These are phyloP conservation scores for Chiropotes sagulatus DNA, from an alignment of 2,797 vertebrate species.

Conservation along the genomic window DNA sequence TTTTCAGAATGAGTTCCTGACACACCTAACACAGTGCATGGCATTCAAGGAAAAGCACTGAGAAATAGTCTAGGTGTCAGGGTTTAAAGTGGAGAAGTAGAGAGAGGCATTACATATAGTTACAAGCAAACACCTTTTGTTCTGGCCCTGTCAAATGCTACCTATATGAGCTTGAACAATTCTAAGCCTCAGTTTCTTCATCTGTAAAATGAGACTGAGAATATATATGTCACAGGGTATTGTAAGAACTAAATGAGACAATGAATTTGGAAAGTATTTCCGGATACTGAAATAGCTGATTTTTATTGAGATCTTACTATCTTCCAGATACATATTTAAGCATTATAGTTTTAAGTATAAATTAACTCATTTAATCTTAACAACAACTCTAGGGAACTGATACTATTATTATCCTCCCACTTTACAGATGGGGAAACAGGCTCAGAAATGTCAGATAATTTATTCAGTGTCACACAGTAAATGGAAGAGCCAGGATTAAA, in stretches of 20 bases:
- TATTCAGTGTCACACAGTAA: neutral
- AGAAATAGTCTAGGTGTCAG: neutral
- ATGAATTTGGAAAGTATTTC: neutral
- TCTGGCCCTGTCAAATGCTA: neutral
- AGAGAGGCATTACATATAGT: neutral
- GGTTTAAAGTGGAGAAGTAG: neutral
- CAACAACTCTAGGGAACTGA: neutral
- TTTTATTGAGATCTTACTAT: constrained; percentile 18
- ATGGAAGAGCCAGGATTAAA: constrained; percentile 32
- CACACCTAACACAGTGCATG: neutral
- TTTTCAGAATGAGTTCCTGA: constrained; percentile 45
- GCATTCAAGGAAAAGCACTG: neutral
- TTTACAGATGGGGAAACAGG: constrained; percentile 17
- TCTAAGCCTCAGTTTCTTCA: neutral
- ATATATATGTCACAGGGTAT: neutral
- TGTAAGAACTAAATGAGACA: neutral
- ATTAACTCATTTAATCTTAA: constrained; percentile 18
- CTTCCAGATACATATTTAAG: neutral
- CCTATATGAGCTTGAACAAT: neutral
- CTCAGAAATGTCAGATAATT: constrained; percentile 23
- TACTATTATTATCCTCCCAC: constrained; percentile 15
- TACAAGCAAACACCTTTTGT: neutral
- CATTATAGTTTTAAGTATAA: neutral
- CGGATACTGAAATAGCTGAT: neutral
- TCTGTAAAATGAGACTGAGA: neutral